Conservation (phyloP, 2,113 vertebrate genomes). For the Formicarius rufipectus region DNA sequence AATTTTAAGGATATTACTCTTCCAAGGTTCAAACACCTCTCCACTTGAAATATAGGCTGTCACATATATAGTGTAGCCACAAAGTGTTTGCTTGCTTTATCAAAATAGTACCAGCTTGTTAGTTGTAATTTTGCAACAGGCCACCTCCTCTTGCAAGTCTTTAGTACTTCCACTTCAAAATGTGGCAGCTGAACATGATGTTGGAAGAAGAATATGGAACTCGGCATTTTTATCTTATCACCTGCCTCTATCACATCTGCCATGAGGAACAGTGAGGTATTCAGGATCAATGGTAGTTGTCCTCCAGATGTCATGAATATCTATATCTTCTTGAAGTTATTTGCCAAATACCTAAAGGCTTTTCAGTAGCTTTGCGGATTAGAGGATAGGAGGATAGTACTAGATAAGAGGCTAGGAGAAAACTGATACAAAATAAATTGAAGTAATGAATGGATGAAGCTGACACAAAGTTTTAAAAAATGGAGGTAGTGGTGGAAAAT, state of each 20-base stretch:
- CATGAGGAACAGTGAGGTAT: neutral
- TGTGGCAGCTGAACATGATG: neutral
- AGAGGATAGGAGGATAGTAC: neutral
- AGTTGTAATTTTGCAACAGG: neutral
- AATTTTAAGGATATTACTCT: neutral
- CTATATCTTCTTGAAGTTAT: neutral
- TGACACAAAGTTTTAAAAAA: neutral
- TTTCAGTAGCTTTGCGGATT: neutral
- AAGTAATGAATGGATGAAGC: neutral
- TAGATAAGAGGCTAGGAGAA: neutral
- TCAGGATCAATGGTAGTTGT: neutral
- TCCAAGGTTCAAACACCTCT: neutral
- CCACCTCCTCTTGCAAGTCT: neutral
- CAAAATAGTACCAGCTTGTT: neutral
- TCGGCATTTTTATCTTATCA: neutral
- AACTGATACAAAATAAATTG: neutral
- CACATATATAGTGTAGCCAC: neutral
- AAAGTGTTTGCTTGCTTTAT: neutral
- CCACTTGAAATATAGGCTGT: neutral
- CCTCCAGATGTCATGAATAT: neutral
- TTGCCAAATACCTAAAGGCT: neutral
- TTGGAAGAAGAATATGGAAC: neutral
- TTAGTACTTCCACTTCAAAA: neutral
- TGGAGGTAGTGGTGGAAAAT: neutral
- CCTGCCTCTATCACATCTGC: neutral